Evolutionary conservation across 92 coral and sea anemone species (phyloP), one percentile per base, ranked within the genome.

Genomic region (Actinernus sp.): DNA sequence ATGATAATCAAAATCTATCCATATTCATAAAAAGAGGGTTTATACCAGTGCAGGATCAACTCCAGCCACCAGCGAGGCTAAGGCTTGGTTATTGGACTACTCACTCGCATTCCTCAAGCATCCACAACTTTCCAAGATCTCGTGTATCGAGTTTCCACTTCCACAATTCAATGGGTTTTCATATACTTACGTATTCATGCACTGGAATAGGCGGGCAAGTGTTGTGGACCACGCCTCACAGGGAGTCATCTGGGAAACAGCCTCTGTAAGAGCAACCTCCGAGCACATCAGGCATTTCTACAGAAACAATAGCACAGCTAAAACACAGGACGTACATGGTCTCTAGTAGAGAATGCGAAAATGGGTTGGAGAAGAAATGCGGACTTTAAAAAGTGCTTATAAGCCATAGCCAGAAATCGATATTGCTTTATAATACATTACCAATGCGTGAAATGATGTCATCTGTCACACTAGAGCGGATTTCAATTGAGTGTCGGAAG

Each of bases 161-260:
- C n/a, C n/a, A n/a, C n/a, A n/a, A n/a, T n/a, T n/a, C n/a, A n/a
- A n/a, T n/a, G n/a, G n/a, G n/a, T n/a, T n/a, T n/a, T n/a, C n/a
- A n/a, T n/a, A 25, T 28, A 70, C 88, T 63, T 52, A 94, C 98
- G 87, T 87, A 49, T 90, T 89, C 23, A 94, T 74, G 21, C 97
- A 94, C 2, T 73, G 70, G 60, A 94, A 94, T 53, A 94, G 83
- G 55, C 98, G 80, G 28, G 90, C 53, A 18, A 94, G 59, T 19
- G 98, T 91, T 17, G 98, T 94, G 21, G 98, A 81, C 98, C 98
- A 94, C 26, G 98, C 98, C 56, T 94, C 98, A 31, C 98, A 94
- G 1, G 97, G 98, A 51, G 87, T 94, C 98, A 94, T 94, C 68
- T 94, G 98, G 0, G 95, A 88, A n/a, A 88, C 96, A 31, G 98